Conservation (phyloP, 2,888 invertebrate species). For the Parnassius apollo region DNA sequence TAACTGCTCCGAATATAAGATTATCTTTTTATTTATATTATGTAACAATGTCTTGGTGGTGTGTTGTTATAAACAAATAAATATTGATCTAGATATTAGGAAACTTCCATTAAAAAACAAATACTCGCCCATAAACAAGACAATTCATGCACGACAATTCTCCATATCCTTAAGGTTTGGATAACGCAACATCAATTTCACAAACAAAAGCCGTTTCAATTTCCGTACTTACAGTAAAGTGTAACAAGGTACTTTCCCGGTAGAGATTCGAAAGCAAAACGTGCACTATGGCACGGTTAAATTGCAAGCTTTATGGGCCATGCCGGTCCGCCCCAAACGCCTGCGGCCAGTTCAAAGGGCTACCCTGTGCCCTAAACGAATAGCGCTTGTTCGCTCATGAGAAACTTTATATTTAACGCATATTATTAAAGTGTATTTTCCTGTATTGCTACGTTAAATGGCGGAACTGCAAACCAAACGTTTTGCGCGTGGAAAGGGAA, state of each 20-base stretch:
- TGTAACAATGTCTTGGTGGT: too few relatives aligned
- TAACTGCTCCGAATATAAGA: too few relatives aligned
- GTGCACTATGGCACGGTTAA: slow-evolving; percentile 52
- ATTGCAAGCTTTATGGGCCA: slow-evolving; percentile 56
- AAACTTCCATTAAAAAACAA: background rate
- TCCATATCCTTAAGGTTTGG: background rate
- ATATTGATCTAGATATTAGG: too few relatives aligned
- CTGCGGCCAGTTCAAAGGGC: slow-evolving; percentile 70
- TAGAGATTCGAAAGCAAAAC: slow-evolving; percentile 52
- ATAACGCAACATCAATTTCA: slow-evolving; percentile 19
- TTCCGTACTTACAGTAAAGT: slow-evolving; percentile 39
- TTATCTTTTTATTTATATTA: too few relatives aligned
- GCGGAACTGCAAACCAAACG: slow-evolving; percentile 62
- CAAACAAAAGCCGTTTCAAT: slow-evolving; percentile 37
- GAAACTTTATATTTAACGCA: background rate
- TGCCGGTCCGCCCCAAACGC: slow-evolving; percentile 48
- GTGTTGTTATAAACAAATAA: too few relatives aligned
- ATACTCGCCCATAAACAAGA: background rate
- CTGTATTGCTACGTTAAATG: slow-evolving; percentile 49
- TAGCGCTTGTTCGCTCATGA: slow-evolving; percentile 4
- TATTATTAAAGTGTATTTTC: slow-evolving; percentile 24
- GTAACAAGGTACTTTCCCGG: slow-evolving; percentile 46
- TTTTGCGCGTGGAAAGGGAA: slow-evolving; percentile 65
- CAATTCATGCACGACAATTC: background rate
- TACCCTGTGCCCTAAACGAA: slow-evolving; percentile 44